Conservation (phyloP, 2,113 vertebrate species). For the Orientallactaga bullata region DNA sequence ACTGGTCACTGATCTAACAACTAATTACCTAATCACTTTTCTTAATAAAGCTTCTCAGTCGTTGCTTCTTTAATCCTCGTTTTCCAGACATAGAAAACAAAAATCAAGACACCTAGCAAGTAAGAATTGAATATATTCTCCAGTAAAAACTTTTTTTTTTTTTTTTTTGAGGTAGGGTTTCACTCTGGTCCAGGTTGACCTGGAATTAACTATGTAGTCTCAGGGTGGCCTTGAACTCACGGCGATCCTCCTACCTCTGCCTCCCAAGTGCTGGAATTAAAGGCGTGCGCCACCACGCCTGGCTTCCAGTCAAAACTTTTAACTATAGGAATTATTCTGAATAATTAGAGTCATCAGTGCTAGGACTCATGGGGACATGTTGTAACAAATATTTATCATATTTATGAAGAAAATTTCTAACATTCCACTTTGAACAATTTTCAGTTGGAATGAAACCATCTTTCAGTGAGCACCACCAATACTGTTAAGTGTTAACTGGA, state of each 20-base stretch:
- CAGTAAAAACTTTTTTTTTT: conserved; percentile 46
- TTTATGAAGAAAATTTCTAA: conserved; percentile 16
- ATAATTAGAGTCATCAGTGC: background rate
- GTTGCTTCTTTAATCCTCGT: background rate
- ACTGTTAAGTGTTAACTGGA: background rate
- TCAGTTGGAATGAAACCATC: conserved; percentile 37
- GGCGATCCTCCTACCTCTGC: too few relatives aligned
- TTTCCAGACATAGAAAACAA: conserved; percentile 49
- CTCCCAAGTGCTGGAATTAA: too few relatives aligned
- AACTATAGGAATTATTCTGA: conserved; percentile 22
- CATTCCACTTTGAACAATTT: conserved; percentile 10
- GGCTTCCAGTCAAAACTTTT: conserved; percentile 51
- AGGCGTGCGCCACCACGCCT: too few relatives aligned
- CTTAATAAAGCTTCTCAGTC: conserved; percentile 21
- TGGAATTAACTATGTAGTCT: too few relatives aligned
- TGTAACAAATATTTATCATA: conserved; percentile 18
- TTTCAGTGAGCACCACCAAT: background rate
- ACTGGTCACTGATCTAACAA: background rate
- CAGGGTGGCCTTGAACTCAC: too few relatives aligned
- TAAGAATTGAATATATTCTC: conserved; percentile 36
- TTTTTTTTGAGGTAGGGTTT: too few relatives aligned
- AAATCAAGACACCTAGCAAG: background rate
- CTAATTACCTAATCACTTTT: background rate
- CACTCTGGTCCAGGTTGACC: too few relatives aligned
- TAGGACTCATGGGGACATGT: background rate